Conservation (phyloP, 2,888 invertebrate species). For the Erynnis tages region DNA sequence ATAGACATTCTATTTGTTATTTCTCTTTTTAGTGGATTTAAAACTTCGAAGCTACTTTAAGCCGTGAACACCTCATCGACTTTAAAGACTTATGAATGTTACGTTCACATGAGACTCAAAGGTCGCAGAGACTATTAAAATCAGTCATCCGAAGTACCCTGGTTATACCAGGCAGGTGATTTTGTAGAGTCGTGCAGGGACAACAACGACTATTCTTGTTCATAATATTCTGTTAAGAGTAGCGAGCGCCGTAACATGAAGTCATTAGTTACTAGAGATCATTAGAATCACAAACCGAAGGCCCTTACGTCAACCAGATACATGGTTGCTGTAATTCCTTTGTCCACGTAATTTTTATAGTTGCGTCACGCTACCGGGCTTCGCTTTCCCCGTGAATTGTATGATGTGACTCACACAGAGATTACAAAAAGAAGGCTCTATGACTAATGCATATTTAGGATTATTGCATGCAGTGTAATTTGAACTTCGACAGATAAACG, state of each 20-base stretch:
- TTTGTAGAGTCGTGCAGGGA: not conserved
- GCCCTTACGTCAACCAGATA: conserved; percentile 58
- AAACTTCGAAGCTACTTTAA: not conserved
- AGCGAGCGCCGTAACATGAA: conserved; percentile 30
- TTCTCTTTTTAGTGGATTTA: not conserved
- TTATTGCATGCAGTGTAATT: conserved; percentile 32
- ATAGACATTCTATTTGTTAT: not conserved
- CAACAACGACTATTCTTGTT: conserved; percentile 9
- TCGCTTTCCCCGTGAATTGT: conserved; percentile 73
- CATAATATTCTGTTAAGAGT: conserved; percentile 14
- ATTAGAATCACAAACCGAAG: conserved; percentile 53
- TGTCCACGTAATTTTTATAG: conserved; percentile 75
- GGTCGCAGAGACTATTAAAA: conserved; percentile 11
- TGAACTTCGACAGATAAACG: not conserved
- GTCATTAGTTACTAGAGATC: conserved; percentile 41
- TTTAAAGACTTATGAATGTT: conserved; percentile 11
- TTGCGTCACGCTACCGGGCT: conserved; percentile 67
- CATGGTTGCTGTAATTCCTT: conserved; percentile 67
- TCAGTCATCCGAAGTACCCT: conserved; percentile 1
- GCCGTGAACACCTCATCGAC: not conserved
- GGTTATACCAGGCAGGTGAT: conserved; percentile 9
- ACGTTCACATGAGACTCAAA: conserved; percentile 14
- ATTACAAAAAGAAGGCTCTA: conserved; percentile 55
- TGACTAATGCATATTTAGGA: conserved; percentile 47
- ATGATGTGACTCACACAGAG: conserved; percentile 58